Base-by-base conservation (phyloP, 2,113 vertebrate species). In the Sebastes fasciatus region DNA sequence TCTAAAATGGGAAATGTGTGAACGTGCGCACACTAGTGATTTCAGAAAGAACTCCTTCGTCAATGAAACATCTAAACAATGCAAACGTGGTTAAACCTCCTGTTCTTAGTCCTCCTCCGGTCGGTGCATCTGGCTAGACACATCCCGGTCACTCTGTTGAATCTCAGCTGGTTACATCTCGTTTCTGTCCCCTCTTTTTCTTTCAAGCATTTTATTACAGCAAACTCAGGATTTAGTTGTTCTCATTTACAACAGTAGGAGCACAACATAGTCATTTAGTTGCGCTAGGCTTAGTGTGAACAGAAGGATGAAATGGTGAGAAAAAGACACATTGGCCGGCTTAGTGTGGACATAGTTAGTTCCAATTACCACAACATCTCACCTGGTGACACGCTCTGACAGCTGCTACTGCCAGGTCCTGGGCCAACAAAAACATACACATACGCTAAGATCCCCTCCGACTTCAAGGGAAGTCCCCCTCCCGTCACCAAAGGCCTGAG, bases 361-460 rank as follows among this genome's bases (percentile, higher is more conserved):
- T 42, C 40, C 10, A 34, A 17, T 61, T 49, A 58, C 43, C 51
- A 51, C 26, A n/a, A 58, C 58, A 13, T 74, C 57, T 83, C 82
- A 92, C 82, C 88, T 91, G 74, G 48, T 67, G 68, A 83, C n/a
- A 43, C 6, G 48, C 55, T 82, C 61, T 63, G 80, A 89, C 91
- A 93, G 90, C 86, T 93, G 89, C 61, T 66, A 5, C 54, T 40
- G 51, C 19, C 71, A 40, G 16, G 14, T 70, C 57, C 46, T 16
- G 62, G 8, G 66, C 26, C 55, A 57, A 72, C 72, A 80, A 75
- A 72, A 60, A 87, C 64, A 83, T 55, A 66, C 75, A 73, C 70
- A 80, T 45, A 73, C 14, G 63, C 63, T 12, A n/a, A 82, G 75
- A 71, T 1, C 45, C 64, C 58, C 40, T 34, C 40, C 11, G 8